These are phyloP conservation scores for Triplophysa siluroides DNA, from an alignment of 2,113 vertebrate species.

Conservation along the genomic window DNA sequence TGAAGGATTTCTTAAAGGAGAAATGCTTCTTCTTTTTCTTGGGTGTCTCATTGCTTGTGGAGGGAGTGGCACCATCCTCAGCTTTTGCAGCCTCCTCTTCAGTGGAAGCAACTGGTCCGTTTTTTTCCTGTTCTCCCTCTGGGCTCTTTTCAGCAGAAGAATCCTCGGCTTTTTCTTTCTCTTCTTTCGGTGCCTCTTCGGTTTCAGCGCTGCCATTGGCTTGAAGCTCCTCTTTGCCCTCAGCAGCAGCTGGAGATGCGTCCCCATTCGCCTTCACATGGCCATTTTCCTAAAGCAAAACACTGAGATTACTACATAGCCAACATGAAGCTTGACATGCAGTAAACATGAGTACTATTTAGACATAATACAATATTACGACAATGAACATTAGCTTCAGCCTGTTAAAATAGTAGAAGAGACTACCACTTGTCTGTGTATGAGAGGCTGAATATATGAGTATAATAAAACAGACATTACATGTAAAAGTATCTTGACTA, in stretches of 20 bases:
- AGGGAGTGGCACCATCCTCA: slow-evolving; percentile 72
- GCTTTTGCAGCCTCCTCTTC: slow-evolving; percentile 75
- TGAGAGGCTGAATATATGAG: too few species aligned
- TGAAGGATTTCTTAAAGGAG: slow-evolving; percentile 97
- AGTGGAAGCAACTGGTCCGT: slow-evolving; percentile 76
- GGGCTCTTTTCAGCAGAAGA: slow-evolving; percentile 62
- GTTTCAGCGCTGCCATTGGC: slow-evolving; percentile 85
- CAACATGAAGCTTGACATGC: too few species aligned
- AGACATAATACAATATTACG: too few species aligned
- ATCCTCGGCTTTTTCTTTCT: slow-evolving; percentile 55
- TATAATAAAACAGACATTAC: too few species aligned
- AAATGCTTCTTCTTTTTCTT: slow-evolving; percentile 98
- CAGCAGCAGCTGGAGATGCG: slow-evolving; percentile 79
- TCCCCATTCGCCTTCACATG: slow-evolving; percentile 85
- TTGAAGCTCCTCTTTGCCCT: slow-evolving; percentile 85
- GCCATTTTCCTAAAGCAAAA: slow-evolving; percentile 83
- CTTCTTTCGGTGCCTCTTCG: slow-evolving; percentile 68
- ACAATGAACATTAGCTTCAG: too few species aligned
- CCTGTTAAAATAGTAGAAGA: too few species aligned
- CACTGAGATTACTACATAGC: slow-evolving; percentile 41
- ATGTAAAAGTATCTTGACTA: too few species aligned
- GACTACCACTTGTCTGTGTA: too few species aligned
- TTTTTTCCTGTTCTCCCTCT: slow-evolving; percentile 65
- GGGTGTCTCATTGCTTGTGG: slow-evolving; percentile 86
- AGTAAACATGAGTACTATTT: too few species aligned